Evolutionary conservation across 2,113 vertebrate genomes (phyloP).

Genomic region (Cyprinodon brontotheroides): DNA sequence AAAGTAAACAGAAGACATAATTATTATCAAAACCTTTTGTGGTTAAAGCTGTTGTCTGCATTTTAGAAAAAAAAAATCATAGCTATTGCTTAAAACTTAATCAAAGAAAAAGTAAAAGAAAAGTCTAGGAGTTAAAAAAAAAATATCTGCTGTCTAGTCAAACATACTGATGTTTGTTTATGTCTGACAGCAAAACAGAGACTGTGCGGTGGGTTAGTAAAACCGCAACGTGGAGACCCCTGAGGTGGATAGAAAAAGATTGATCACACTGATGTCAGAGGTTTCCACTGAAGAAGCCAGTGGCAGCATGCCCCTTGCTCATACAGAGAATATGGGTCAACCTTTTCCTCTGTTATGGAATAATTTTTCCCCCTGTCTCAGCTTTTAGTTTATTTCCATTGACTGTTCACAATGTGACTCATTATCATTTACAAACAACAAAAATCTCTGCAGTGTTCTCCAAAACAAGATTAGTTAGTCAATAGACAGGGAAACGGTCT

Average conservation of each 20-base stretch:
- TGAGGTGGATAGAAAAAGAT: slow-evolving; percentile 27
- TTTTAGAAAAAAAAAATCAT: not conserved
- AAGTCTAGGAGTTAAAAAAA: not conserved
- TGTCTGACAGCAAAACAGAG: not conserved
- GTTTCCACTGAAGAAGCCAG: slow-evolving; percentile 27
- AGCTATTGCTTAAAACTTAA: not conserved
- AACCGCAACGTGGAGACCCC: slow-evolving; percentile 41
- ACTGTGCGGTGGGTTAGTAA: not conserved
- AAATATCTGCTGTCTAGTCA: not conserved
- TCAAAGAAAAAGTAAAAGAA: not conserved
- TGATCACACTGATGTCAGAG: slow-evolving; percentile 7
- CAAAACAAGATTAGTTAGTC: not conserved
- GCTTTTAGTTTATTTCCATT: slow-evolving; percentile 42
- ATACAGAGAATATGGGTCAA: slow-evolving; percentile 8
- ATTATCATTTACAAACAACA: not conserved
- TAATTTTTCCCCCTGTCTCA: not conserved
- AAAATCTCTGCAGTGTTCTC: slow-evolving; percentile 5
- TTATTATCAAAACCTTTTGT: not conserved
- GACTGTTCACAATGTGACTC: slow-evolving; percentile 16
- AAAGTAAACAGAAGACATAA: not conserved
- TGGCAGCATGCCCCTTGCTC: not conserved
- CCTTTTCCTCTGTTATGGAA: slow-evolving; percentile 11
- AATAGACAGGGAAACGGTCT: not conserved
- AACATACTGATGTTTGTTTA: slow-evolving; percentile 19
- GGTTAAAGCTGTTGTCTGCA: not conserved